These are phyloP conservation scores for Melanotaenia parkinsoni DNA, from an alignment of 2,797 vertebrate genomes.

Conservation along the genomic window DNA sequence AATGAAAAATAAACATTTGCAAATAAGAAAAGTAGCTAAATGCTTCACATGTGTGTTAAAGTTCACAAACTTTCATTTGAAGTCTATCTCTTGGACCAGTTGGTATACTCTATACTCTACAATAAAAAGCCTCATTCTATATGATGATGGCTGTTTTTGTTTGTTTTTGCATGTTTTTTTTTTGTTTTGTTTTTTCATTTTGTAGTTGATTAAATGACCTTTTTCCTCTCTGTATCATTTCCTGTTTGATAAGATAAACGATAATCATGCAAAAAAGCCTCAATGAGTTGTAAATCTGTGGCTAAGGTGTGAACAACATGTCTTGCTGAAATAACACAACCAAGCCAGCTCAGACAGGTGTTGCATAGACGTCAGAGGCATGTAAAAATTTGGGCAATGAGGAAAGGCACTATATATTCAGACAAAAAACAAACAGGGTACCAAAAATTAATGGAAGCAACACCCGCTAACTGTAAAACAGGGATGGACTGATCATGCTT, in stretches of 20 bases:
- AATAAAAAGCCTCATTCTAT: constrained; percentile 13
- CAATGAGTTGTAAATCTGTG: constrained; percentile 3
- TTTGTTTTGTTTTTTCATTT: too few species aligned
- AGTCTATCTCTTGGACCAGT: background rate
- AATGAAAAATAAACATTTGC: background rate
- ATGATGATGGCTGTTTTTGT: background rate
- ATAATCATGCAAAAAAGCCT: constrained; percentile 13
- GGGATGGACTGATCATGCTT: background rate
- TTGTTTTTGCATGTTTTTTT: too few species aligned
- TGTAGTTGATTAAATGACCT: background rate
- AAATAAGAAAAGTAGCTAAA: background rate
- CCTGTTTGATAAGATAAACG: background rate
- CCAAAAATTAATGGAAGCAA: background rate
- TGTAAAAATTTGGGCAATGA: too few species aligned
- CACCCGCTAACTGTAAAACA: background rate
- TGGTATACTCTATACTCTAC: constrained; percentile 17
- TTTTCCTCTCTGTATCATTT: background rate
- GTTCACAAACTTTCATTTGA: background rate
- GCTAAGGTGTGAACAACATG: background rate
- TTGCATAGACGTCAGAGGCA: background rate
- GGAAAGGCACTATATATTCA: background rate
- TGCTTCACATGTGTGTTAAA: background rate
- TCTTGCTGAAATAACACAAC: constrained; percentile 4
- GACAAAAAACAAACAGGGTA: background rate
- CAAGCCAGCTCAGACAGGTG: background rate